Conservation (phyloP, 2,888 invertebrate genomes). For the Euzophera pinguis region DNA sequence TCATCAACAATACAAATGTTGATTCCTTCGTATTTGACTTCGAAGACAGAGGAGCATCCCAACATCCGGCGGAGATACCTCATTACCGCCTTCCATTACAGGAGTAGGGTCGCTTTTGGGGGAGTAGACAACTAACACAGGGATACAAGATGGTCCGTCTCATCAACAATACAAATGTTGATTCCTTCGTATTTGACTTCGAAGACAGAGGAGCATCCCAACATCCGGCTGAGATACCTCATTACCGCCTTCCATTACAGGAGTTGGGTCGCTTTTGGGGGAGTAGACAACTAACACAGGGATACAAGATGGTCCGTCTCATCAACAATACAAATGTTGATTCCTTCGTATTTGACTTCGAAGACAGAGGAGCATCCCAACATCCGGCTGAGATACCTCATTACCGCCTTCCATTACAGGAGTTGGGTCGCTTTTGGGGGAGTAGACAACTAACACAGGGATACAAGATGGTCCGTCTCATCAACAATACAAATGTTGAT, state of each 20-base stretch:
- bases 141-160: slow-evolving; percentile 85
- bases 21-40: slow-evolving; percentile 92
- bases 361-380: no score
- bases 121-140: no score
- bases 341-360: no score
- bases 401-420: no score
- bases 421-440: no score
- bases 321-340: no score
- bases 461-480: no score
- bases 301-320: no score
- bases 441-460: no score
- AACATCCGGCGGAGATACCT: slow-evolving; percentile 91
- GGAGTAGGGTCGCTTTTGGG: slow-evolving; percentile 93
- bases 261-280: slow-evolving; percentile 93
- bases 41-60: slow-evolving; percentile 91
- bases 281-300: no score
- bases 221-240: slow-evolving; percentile 90
- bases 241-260: slow-evolving; percentile 93
- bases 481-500: no score
- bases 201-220: slow-evolving; percentile 90
- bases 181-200: slow-evolving; percentile 92
- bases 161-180: slow-evolving; percentile 86
- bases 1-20: slow-evolving; percentile 85
- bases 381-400: no score
- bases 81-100: slow-evolving; percentile 91